phyloP scores from a whole-genome alignment of 1,140 invertebrate genomes.

The Psix sp. region DNA sequence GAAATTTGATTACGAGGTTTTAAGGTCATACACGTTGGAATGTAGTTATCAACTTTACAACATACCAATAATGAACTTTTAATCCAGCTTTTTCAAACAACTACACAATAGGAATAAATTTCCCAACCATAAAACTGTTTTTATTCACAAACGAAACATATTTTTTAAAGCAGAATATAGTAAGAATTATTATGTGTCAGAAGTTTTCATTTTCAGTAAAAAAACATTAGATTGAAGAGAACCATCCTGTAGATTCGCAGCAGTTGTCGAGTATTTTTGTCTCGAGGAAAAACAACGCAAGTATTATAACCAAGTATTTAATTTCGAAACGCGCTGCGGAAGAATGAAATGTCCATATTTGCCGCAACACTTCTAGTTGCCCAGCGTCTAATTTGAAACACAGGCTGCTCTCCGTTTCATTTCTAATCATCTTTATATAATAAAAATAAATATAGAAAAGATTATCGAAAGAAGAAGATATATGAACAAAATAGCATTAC shows the following conservation, averaged over 20 bases:
- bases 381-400: slow-evolving; percentile 25
- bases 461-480: too few species aligned
- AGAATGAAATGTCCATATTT: slow-evolving; percentile 30
- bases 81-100: too few species aligned
- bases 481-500: too few species aligned
- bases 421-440: slow-evolving; percentile 19
- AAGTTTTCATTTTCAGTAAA: slow-evolving; percentile 27
- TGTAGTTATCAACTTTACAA: too few species aligned
- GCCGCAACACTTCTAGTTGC: slow-evolving; percentile 22
- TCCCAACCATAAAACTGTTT: too few species aligned
- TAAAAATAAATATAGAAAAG: slow-evolving; percentile 4
- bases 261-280: slow-evolving; percentile 29
- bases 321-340: slow-evolving; percentile 24
- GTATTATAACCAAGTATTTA: slow-evolving; percentile 38
- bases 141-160: too few species aligned
- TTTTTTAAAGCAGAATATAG: too few species aligned
- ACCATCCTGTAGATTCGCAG: slow-evolving; percentile 35
- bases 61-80: too few species aligned
- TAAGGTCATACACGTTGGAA: too few species aligned
- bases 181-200: background rate
- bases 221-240: slow-evolving; percentile 26
- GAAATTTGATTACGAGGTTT: too few species aligned
- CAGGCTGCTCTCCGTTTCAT: slow-evolving; percentile 22
- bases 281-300: slow-evolving; percentile 20
- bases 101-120: too few species aligned